These are phyloP conservation scores for Campoplex capitator DNA, from an alignment of 2,888 invertebrate genomes.

Conservation along the genomic window DNA sequence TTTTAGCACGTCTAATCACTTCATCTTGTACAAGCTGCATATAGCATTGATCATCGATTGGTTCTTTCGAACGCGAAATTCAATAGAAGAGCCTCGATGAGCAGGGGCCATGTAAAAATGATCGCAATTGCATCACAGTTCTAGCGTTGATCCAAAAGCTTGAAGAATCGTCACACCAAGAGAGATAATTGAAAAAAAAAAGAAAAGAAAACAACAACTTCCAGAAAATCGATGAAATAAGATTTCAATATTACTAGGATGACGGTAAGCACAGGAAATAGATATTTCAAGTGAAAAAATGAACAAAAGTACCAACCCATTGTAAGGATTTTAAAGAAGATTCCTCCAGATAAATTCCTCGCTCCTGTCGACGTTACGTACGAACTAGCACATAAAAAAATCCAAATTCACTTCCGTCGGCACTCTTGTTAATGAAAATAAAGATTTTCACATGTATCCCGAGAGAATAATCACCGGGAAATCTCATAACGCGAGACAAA, in stretches of 20 bases:
- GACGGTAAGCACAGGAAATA: not conserved
- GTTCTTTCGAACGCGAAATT: not conserved
- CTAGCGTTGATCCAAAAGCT: not conserved
- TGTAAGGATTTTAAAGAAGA: constrained; percentile 22
- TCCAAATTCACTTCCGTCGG: constrained; percentile 27
- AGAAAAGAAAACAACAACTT: not conserved
- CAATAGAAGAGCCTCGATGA: not conserved
- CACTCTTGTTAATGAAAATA: constrained; percentile 47
- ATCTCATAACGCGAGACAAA: not conserved
- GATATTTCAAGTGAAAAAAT: not conserved
- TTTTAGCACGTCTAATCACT: not conserved
- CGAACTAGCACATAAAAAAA: constrained; percentile 27
- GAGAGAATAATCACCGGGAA: not conserved
- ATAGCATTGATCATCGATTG: not conserved
- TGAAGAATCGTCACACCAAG: not conserved
- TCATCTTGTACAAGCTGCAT: not conserved
- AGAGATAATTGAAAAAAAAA: not conserved
- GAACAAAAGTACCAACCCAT: constrained; percentile 54
- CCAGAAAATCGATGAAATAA: not conserved
- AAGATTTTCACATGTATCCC: not conserved
- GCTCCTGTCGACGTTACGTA: not conserved
- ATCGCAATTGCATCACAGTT: not conserved
- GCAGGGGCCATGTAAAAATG: not conserved
- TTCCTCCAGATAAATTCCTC: constrained; percentile 34
- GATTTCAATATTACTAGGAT: not conserved